A percentile compares a stretch with the other conserved stretches of the same genome.
These are phyloP conservation scores for Liolophura sinensis DNA, from an alignment of 1,140 invertebrate species.

Conservation along the genomic window DNA sequence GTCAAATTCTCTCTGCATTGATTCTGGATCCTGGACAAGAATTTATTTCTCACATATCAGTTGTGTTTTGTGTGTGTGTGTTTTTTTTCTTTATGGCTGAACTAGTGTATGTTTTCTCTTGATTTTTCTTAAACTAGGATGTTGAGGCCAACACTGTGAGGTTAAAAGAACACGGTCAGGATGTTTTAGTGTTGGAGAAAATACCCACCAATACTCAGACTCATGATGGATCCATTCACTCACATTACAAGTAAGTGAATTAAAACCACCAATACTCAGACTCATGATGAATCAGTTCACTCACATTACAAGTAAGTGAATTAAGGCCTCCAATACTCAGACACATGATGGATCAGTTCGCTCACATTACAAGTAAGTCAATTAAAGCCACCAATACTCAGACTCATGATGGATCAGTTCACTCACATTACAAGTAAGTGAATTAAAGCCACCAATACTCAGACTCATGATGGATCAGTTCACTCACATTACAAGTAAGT, in stretches of 20 bases:
- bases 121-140: conserved; percentile 63
- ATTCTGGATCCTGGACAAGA: no score
- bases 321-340: conserved; percentile 42
- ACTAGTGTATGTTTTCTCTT: no score
- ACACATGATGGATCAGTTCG: conserved; percentile 52
- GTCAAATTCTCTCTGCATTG: no score
- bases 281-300: conserved; percentile 52
- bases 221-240: conserved; percentile 56
- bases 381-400: conserved; percentile 42
- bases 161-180: conserved; percentile 84
- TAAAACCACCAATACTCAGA: conserved; percentile 43
- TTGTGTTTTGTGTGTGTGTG: no score
- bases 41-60: no score
- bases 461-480: conserved; percentile 44
- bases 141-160: conserved; percentile 87
- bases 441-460: conserved; percentile 39
- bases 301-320: conserved; percentile 68
- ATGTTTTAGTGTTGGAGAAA: conserved; percentile 82
- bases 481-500: conserved; percentile 69
- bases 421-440: conserved; percentile 69
- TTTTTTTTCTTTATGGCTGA: no score
- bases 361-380: conserved; percentile 68
- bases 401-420: conserved; percentile 48
- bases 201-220: conserved; percentile 61
- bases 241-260: conserved; percentile 68